Evolutionary conservation across 2,113 vertebrate genomes (phyloP), one percentile per base, ranked within the genome.

Genomic region (Pterocles burchelli): DNA sequence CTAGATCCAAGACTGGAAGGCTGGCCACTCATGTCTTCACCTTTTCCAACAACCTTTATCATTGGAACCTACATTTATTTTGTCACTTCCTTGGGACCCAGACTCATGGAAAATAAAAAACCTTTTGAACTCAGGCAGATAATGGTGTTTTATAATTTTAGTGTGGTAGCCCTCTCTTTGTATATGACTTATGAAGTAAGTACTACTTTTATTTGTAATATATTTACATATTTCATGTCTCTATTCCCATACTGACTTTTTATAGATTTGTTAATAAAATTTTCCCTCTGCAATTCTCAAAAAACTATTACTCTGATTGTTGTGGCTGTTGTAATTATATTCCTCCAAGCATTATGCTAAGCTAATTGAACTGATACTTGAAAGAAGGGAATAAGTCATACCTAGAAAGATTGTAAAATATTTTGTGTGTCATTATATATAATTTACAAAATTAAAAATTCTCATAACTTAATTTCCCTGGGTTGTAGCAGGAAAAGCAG

Each of bases 151-250:
- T 99, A 99, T 97, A 99, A 99, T 98, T 99, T 99, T 87, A 58
- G 96, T 21, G 97, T 99, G 92, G 99, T 99, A 82, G 97, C 96
- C 9, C 98, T 99, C 58, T 99, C 99, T 29, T 20, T 99, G 65
- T 99, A 99, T 98, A 98, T 99, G 99, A 98, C 96, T 95, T 99
- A 99, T 3, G 99, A 99, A 98, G 99, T 99, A 98, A 98, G 98
- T 98, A 95, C 14, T 66, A 9, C 33, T 82, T 87, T 74, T 76
- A 65, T 70, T 87, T 91, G 13, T 51, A 75, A 65, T 19, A 4
- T 43, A 33, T 85, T 49, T 62, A 28, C 48, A 11, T 19, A 36
- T 77, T 90, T 87, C 1, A 2, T 61, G 8, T 75, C 7, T 77
- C 48, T 57, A 29, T 24, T 11, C 29, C 57, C 28, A 33, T 66